Evolutionary conservation across 2,888 invertebrate genomes (phyloP).

Genomic region (Gandaritis pyraliata): DNA sequence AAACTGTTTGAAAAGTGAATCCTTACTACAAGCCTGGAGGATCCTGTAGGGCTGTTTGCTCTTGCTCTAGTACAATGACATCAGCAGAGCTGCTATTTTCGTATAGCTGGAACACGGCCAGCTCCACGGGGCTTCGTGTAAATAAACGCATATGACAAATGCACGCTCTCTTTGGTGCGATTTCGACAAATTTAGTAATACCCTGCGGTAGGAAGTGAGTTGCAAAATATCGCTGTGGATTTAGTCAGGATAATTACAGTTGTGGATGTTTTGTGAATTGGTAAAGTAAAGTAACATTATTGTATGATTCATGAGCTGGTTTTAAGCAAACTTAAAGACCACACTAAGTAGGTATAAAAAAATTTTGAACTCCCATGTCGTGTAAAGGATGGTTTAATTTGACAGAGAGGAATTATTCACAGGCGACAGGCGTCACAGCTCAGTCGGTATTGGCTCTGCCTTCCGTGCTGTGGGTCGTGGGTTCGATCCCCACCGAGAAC

Average conservation of each 20-base stretch:
- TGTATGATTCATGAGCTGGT: background rate
- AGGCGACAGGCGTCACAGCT: no score
- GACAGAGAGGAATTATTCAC: no score
- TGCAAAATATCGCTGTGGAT: conserved; percentile 26
- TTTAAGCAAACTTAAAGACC: background rate
- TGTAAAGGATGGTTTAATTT: no score
- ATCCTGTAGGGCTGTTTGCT: conserved; percentile 59
- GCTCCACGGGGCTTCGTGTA: conserved; percentile 67
- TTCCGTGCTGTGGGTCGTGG: no score
- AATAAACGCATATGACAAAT: conserved; percentile 76
- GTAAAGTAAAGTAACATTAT: background rate
- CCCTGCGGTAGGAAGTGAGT: conserved; percentile 53
- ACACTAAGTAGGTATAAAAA: no score
- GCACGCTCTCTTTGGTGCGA: conserved; percentile 60
- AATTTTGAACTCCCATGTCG: no score
- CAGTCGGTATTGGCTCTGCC: no score
- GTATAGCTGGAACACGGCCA: conserved; percentile 77
- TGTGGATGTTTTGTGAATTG: conserved; percentile 19
- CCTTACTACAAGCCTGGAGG: conserved; percentile 23
- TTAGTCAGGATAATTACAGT: conserved; percentile 18
- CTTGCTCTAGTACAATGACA: conserved; percentile 80
- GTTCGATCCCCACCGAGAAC: no score
- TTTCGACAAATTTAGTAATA: conserved; percentile 68
- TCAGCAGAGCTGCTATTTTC: conserved; percentile 76
- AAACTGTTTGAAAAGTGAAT: conserved; percentile 4